Base-by-base conservation (phyloP, 2,888 invertebrate genomes). In the Cremastobaeus sp. region DNA sequence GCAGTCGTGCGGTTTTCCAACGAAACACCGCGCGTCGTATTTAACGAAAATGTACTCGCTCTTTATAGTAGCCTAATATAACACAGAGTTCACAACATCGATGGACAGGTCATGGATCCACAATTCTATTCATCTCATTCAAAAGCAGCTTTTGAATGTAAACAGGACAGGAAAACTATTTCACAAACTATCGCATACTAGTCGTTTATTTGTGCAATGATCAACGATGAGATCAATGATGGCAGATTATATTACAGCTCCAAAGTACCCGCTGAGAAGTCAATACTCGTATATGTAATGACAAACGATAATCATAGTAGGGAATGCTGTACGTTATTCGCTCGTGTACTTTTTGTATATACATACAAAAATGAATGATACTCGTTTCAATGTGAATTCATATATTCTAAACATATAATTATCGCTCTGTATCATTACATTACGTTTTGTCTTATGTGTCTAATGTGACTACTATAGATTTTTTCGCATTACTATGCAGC, bases 341-440 rank as follows among this genome's bases (percentile, higher is more conserved):
- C 43, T 54, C 39, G 47, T 17, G 41, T 21, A 34, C 30, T n/a
- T n/a, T n/a, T n/a, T n/a, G n/a, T n/a, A 15, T 41, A 12, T 41
- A 20, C 35, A 15, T n/a, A 35, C 47, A 50, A 43, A 52, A 54
- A 41, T 37, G 37, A 47, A 45, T 50, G 28, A 37, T 60, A 32
- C 72, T 72, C 60, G 64, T 69, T 64, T 59, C 68, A 69, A 74
- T 74, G 74, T 68, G 64, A 74, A 74, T 74, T 28, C n/a, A 30
- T 41, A 20, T 15, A 21, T 60, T 45, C 50, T 43, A 62, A 43
- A 47, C 48, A 28, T 70, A 62, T 66, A 66, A 72, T 76, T 76
- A 76, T 34, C 30, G 59, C 43, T 62, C 41, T 43, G 47, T 54
- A 72, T 64, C 45, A 55, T n/a, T n/a, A n/a, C n/a, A n/a, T n/a